These are phyloP conservation scores for Megaustenia siamemsis DNA, from an alignment of 2,888 invertebrate species.

Conservation along the genomic window DNA sequence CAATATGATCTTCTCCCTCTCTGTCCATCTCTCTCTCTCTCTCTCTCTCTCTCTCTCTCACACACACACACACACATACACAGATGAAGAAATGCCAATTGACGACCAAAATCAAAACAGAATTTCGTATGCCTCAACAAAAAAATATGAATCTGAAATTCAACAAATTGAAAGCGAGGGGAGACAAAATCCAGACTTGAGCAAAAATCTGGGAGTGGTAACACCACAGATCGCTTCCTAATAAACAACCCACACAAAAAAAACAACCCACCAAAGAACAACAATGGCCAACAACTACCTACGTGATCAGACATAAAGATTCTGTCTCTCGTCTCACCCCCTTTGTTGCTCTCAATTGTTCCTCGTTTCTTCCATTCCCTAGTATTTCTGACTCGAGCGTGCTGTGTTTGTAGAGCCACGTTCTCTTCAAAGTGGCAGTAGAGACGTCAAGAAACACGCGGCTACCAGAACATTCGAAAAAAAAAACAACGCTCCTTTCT, in stretches of 20 bases:
- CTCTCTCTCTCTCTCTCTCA: too few relatives aligned
- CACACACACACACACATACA: too few relatives aligned
- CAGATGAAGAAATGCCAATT: too few relatives aligned
- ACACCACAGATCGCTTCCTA: too few relatives aligned
- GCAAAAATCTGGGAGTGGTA: too few relatives aligned
- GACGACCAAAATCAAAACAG: too few relatives aligned
- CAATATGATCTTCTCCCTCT: too few relatives aligned
- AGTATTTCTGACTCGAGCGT: background rate
- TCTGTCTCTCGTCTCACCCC: background rate
- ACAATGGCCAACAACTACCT: background rate
- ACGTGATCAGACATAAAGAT: background rate
- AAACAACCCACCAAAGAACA: background rate
- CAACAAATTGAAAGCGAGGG: too few relatives aligned
- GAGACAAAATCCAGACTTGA: too few relatives aligned
- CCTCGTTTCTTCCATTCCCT: background rate
- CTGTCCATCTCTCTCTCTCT: too few relatives aligned
- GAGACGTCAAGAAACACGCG: background rate
- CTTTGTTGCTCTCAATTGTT: background rate
- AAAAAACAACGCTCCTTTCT: background rate
- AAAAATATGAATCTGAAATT: too few relatives aligned
- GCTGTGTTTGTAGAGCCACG: background rate
- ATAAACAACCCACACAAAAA: background rate
- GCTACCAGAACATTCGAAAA: background rate
- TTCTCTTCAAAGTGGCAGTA: background rate
- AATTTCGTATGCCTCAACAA: too few relatives aligned